A percentile compares a stretch with the other conserved stretches of the same genome.
Evolutionary conservation across 2,113 vertebrate genomes (phyloP).

Genomic region (Malaclemys terrapin): DNA sequence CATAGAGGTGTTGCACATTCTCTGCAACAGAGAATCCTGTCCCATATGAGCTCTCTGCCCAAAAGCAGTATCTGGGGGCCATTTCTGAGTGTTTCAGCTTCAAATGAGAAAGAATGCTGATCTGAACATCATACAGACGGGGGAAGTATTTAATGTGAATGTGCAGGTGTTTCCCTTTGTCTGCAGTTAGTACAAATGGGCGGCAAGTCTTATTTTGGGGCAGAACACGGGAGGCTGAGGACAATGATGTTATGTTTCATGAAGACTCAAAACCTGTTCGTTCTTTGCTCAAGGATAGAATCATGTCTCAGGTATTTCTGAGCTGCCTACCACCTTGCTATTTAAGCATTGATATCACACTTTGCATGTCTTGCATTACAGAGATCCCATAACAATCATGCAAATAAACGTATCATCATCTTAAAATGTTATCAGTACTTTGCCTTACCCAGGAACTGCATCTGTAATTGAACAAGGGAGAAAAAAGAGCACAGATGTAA

Average conservation of each 20-base stretch:
- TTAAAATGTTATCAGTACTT: neutral
- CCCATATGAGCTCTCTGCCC: neutral
- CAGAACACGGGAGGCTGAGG: neutral
- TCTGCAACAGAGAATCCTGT: neutral
- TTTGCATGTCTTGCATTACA: slow-evolving; percentile 27
- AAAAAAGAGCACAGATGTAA: slow-evolving; percentile 2
- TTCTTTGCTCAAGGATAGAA: slow-evolving; percentile 17
- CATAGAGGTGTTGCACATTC: neutral
- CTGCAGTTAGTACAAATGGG: neutral
- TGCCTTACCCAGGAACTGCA: neutral
- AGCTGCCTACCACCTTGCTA: slow-evolving; percentile 29
- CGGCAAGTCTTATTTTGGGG: neutral
- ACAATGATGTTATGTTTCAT: neutral
- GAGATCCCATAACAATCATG: neutral
- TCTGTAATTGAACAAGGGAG: neutral
- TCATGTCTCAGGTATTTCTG: neutral
- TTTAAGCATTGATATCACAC: neutral
- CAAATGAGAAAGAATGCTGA: neutral
- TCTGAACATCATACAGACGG: neutral
- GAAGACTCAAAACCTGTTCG: slow-evolving; percentile 34
- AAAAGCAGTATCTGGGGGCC: too few species aligned
- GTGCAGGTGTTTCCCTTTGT: neutral
- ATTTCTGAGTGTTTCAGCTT: neutral
- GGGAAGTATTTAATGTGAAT: slow-evolving; percentile 1
- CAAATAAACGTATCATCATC: neutral